A percentile compares a stretch with the other conserved stretches of the same genome.
Evolutionary conservation across 2,888 invertebrate species (phyloP).

Genomic region (Meandrusa payeni): DNA sequence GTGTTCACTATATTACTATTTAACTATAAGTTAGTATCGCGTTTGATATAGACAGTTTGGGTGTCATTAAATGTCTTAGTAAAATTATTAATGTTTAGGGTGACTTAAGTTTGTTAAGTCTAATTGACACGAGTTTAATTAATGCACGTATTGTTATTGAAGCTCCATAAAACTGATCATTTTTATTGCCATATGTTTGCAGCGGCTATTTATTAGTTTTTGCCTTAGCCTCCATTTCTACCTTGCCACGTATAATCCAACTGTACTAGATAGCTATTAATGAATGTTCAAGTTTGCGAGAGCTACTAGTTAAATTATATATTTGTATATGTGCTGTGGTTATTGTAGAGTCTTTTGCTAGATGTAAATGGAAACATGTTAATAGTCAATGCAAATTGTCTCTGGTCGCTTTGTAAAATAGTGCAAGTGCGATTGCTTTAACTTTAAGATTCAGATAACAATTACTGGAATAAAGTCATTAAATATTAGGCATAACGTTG

Average conservation of each 20-base stretch:
- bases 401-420: constrained; percentile 22
- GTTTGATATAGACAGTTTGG: constrained; percentile 18
- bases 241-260: neutral
- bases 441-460: neutral
- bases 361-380: constrained; percentile 6
- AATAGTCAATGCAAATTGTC: constrained; percentile 8
- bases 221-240: neutral
- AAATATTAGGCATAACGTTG: constrained; percentile 5
- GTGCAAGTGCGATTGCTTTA: constrained; percentile 10
- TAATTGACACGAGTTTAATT: constrained; percentile 1
- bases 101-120: constrained; percentile 11
- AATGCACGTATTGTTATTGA: neutral
- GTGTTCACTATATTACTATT: constrained; percentile 60
- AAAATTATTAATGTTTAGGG: constrained; percentile 10
- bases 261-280: constrained; percentile 17
- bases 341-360: constrained; percentile 8
- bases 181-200: too few relatives aligned
- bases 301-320: constrained; percentile 15
- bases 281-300: constrained; percentile 5
- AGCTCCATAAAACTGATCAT: neutral
- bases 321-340: constrained; percentile 11
- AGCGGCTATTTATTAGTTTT: neutral
- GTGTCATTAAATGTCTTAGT: constrained; percentile 15
- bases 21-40: constrained; percentile 42
- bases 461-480: constrained; percentile 13